These are phyloP conservation scores for Trichonephila clavipes DNA, from an alignment of 1,140 invertebrate species.

Conservation along the genomic window DNA sequence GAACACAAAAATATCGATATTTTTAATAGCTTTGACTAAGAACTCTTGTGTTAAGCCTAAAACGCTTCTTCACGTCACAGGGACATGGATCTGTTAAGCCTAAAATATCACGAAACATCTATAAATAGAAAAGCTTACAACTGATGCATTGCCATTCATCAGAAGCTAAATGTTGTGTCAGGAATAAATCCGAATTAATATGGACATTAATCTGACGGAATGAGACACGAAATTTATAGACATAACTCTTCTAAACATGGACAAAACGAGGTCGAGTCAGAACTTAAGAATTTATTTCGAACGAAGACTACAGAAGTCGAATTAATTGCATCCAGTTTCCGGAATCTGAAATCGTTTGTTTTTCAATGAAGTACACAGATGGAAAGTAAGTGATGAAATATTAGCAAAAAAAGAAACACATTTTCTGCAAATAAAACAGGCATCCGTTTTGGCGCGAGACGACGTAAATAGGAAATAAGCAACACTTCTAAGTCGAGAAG, in stretches of 20 bases:
- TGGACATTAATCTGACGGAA: background rate
- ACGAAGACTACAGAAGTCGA: background rate
- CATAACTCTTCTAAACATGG: background rate
- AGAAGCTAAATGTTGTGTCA: background rate
- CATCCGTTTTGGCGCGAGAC: background rate
- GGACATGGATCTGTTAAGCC: background rate
- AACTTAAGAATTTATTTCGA: background rate
- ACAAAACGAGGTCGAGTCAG: background rate
- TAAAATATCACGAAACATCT: background rate
- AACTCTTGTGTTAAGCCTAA: background rate
- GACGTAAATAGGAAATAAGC: slow-evolving; percentile 1
- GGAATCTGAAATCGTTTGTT: background rate
- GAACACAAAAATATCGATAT: no score
- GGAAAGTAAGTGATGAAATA: no score
- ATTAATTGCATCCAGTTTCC: background rate
- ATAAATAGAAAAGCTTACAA: background rate
- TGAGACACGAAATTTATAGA: background rate
- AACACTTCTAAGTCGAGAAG: slow-evolving; percentile 7
- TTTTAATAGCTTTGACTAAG: no score
- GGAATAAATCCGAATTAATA: background rate
- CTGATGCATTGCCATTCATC: background rate
- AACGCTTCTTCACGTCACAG: no score
- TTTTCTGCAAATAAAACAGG: background rate
- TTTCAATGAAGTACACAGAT: background rate
- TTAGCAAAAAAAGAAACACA: background rate